These are phyloP conservation scores for Onychostoma macrolepis DNA, from an alignment of 2,113 vertebrate species.

Conservation along the genomic window DNA sequence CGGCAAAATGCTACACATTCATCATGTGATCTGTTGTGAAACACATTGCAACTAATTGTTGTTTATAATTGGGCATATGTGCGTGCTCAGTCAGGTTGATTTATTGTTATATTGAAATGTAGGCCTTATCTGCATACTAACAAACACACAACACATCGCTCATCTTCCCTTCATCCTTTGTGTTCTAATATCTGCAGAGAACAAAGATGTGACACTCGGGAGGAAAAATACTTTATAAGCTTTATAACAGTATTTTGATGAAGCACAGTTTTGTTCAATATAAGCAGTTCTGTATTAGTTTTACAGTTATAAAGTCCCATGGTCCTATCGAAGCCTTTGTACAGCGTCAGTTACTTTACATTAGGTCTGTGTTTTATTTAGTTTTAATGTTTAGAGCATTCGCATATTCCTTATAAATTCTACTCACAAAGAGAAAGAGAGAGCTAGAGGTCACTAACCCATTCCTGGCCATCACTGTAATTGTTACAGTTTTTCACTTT, in stretches of 20 bases:
- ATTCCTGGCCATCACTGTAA: conserved; percentile 67
- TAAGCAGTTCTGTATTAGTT: neutral
- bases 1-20: conserved; percentile 2
- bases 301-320: neutral
- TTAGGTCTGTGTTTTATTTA: neutral
- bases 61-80: conserved; percentile 56
- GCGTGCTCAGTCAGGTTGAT: conserved; percentile 48
- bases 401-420: conserved; percentile 6
- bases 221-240: neutral
- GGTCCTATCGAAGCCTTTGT: neutral
- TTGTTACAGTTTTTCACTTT: conserved; percentile 76
- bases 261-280: neutral
- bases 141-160: conserved; percentile 53
- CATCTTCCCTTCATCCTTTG: conserved; percentile 34
- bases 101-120: conserved; percentile 52
- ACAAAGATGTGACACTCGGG: neutral
- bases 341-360: neutral
- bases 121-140: conserved; percentile 55
- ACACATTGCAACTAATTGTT: conserved; percentile 55
- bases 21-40: conserved; percentile 41
- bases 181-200: conserved; percentile 20
- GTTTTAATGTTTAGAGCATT: neutral
- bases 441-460: conserved; percentile 70
- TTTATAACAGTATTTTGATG: neutral
- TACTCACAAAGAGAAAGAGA: neutral